Conservation (phyloP, 1,140 invertebrate species). For the Micrasema minimum region DNA sequence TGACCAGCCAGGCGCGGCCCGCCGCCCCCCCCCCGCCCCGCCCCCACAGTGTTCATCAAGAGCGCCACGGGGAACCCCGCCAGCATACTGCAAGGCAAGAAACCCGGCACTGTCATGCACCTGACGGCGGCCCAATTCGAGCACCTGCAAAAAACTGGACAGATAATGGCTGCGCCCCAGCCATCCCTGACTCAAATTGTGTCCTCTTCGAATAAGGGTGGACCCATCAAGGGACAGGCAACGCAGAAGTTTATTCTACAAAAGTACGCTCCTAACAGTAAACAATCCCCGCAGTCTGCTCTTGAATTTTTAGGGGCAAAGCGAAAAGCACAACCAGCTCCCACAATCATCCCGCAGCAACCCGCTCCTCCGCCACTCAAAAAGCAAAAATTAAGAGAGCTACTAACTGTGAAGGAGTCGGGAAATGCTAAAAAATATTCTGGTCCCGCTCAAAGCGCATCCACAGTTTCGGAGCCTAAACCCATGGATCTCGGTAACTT, state of each 20-base stretch:
- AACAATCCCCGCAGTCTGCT: slow-evolving; percentile 21
- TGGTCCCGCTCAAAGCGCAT: slow-evolving; percentile 8
- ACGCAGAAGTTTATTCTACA: slow-evolving; percentile 61
- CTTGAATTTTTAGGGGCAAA: slow-evolving; percentile 31
- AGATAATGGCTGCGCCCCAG: slow-evolving; percentile 6
- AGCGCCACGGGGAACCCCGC: slow-evolving; percentile 19
- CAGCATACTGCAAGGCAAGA: slow-evolving; percentile 26
- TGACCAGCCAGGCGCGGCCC: slow-evolving; percentile 61
- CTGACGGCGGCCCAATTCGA: slow-evolving; percentile 64
- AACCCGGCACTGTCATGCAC: slow-evolving; percentile 63
- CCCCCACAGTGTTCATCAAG: slow-evolving; percentile 26
- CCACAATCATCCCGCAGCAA: slow-evolving; percentile 45
- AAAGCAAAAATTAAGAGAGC: slow-evolving; percentile 50
- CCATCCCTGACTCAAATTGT: not conserved
- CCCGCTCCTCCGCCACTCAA: slow-evolving; percentile 55
- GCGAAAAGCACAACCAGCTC: slow-evolving; percentile 52
- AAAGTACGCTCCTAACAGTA: slow-evolving; percentile 56
- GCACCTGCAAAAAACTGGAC: slow-evolving; percentile 62
- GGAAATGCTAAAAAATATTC: slow-evolving; percentile 7
- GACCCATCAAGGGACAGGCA: slow-evolving; percentile 35
- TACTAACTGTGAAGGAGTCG: slow-evolving; percentile 28
- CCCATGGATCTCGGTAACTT: slow-evolving; percentile 56
- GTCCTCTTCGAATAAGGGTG: slow-evolving; percentile 20
- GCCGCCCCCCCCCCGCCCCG: slow-evolving; percentile 15
- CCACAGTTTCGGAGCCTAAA: not conserved